Evolutionary conservation across 1,140 invertebrate genomes (phyloP), one percentile per base, ranked within the genome.

Genomic region (Zeugodacus cucurbitae): DNA sequence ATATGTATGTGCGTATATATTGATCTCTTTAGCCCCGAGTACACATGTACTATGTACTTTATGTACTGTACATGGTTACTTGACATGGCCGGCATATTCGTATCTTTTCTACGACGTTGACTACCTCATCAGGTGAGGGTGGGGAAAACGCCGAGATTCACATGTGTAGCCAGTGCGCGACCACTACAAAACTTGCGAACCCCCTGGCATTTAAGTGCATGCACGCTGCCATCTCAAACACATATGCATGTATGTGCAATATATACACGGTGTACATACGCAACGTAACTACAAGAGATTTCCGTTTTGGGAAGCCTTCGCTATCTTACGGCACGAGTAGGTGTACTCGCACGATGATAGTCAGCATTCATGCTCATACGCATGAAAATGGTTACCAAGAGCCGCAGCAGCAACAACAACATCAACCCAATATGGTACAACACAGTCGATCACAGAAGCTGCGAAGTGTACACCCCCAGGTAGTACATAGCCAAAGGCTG

Each of bases 401-500:
- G 91, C 90, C 91, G 87, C 88, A 86, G 91, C 91, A 41, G 67
- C 32, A 82, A 5, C 58, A 92, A 78, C 88, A 86, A 91, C 91
- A 74, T 14, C 67, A 82, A 26, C 17, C 41, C 41, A 82, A 22
- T 41, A 41, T 29, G 74, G 74, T 20, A 29, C 22, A 29, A 22
- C 41, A 82, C 74, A 82, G 74, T 22, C 74, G 74, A 26, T 82
- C 74, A 82, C 37, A 92, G 92, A 91, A 92, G 87, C 88, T 88
- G 91, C 91, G 92, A 92, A 82, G 87, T 91, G 90, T 92, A 92
- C 92, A 91, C 92, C 92, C 91, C 91, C 92, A 91, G 92, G 92
- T 93, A 90, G 91, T 92, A 91, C 90, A 93, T 93, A 93, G 92
- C 92, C 92, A 91, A 92, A 89, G 92, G 92, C 92, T 93, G 91